Evolutionary conservation across 2,888 invertebrate genomes (phyloP), one percentile per base, ranked within the genome.

Genomic region (Agriopis marginaria): DNA sequence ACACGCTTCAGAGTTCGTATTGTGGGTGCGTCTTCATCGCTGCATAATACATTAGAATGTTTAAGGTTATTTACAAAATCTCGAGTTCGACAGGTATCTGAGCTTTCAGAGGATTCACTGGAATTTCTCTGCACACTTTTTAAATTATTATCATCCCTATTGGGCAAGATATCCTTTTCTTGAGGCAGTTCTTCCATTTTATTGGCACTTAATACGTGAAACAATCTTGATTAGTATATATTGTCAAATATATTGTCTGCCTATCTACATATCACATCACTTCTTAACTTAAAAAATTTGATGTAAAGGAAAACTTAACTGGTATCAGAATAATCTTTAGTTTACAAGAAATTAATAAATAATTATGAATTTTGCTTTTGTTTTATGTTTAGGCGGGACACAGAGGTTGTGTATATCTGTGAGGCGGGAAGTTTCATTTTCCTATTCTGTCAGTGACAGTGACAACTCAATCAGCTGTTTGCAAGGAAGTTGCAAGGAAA

Each of bases 1-100:
- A 85, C 23, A 58, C 84, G 84, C 78, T 81, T 89, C 61, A 79
- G 87, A 3, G 60, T 49, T 14, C 76, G 80, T 55, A 70, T 76
- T 12, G 77, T 62, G 3, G 76, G 74, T 7, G 72, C 78, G 39
- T 75, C 78, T 55, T 84, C 83, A 53, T 82, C 83, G 49, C 82
- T 83, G 74, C 78, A 80, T 6, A 12, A 47, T 47, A 11, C n/a
- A 47, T 47, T 49, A 17, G 60, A 12, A 23, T 32, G 42, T 42
- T 63, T 70, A 14, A 70, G 71, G 72, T 75, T 67, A 72, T 51
- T 47, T 42, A 59, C 14, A 9, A 45, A 65, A 55, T 42, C 39
- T 39, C 9, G 23, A 60, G 40, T n/a, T 53, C 8, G 12, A 32
- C 23, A 55, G 10, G 9, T 53, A 51, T 74, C 77, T 10, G 12